These are phyloP conservation scores for Oreotrochilus melanogaster DNA, from an alignment of 2,113 vertebrate species.

Conservation along the genomic window DNA sequence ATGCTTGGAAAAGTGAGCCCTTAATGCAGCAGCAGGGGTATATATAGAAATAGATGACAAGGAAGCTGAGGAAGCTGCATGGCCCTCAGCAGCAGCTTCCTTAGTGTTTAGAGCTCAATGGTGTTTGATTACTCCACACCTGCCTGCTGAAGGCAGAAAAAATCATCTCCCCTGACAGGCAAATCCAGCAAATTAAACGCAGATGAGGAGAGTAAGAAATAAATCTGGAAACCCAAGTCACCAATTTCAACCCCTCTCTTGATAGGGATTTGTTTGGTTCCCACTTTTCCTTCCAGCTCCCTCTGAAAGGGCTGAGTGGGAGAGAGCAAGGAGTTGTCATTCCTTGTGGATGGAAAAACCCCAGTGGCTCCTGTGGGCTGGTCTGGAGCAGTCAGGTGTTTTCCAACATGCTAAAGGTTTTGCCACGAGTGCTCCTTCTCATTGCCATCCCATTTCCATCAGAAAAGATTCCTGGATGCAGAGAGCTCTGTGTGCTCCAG, in stretches of 20 bases:
- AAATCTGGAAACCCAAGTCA: neutral
- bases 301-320: neutral
- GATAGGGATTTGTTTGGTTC: neutral
- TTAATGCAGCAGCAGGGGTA: neutral
- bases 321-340: neutral
- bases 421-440: neutral
- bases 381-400: fast-evolving
- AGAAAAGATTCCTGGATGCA: neutral
- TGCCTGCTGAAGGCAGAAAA: slow-evolving; percentile 49
- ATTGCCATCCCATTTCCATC: neutral
- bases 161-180: slow-evolving; percentile 50
- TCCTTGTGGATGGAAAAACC: neutral
- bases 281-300: neutral
- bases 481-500: neutral
- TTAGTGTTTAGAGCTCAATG: slow-evolving; percentile 42
- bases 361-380: neutral
- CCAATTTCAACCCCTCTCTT: neutral
- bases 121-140: slow-evolving; percentile 65
- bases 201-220: neutral
- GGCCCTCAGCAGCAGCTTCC: neutral
- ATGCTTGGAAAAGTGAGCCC: neutral
- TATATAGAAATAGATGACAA: neutral
- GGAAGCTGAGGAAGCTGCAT: slow-evolving; percentile 13
- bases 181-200: slow-evolving; percentile 35
- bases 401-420: neutral